These are phyloP conservation scores for Notarius lentiginosus DNA, from an alignment of 2,113 vertebrate species.

Conservation along the genomic window DNA sequence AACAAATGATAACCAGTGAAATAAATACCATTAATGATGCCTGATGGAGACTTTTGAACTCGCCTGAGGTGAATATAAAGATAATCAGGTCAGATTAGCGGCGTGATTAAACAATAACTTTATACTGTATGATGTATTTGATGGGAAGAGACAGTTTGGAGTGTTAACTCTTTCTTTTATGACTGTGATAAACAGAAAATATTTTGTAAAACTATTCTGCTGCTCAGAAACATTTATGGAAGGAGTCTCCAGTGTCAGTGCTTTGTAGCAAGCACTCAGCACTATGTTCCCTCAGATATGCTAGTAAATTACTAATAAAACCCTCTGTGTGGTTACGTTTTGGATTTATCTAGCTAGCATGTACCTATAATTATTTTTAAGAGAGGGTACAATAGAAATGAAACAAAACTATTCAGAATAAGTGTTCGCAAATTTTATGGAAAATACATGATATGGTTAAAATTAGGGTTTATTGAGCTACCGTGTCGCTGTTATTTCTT, in stretches of 20 bases:
- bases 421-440: not conserved
- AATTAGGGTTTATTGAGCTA: not conserved
- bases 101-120: not conserved
- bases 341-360: not conserved
- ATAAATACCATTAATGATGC: not conserved
- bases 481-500: not conserved
- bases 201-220: not conserved
- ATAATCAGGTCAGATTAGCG: constrained; percentile 3
- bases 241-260: not conserved
- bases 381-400: not conserved
- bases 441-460: too few species aligned
- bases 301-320: not conserved
- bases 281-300: not conserved
- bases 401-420: not conserved
- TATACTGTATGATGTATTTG: too few species aligned
- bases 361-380: not conserved
- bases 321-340: not conserved
- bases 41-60: not conserved
- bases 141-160: not conserved
- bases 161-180: not conserved
- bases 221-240: not conserved
- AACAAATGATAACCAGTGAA: not conserved
- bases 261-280: not conserved
- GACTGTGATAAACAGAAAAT: not conserved
- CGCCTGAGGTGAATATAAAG: not conserved